phyloP scores from a whole-genome alignment of 2,797 vertebrate genomes.

The Sparidentex hasta region DNA sequence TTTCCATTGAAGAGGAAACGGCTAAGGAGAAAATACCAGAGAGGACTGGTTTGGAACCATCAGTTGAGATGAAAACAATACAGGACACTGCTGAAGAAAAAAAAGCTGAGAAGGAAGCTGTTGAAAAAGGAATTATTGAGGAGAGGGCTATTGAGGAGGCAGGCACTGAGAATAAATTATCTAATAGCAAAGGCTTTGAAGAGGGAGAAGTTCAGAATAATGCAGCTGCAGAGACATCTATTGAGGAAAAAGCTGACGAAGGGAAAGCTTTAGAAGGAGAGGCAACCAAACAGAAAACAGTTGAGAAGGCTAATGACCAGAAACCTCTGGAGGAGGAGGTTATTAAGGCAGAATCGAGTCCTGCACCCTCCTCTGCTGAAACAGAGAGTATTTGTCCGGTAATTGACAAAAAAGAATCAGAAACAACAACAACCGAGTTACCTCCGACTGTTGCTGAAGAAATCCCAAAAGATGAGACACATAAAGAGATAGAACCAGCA shows the following conservation, averaged over 20 bases:
- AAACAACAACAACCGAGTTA: slow-evolving; percentile 8
- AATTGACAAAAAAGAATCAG: slow-evolving; percentile 52
- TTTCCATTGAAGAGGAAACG: not conserved
- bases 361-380: slow-evolving; percentile 27
- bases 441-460: slow-evolving; percentile 8
- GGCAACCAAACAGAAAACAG: slow-evolving; percentile 25
- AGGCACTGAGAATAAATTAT: slow-evolving; percentile 36
- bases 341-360: slow-evolving; percentile 40
- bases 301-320: slow-evolving; percentile 45
- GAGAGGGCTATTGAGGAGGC: slow-evolving; percentile 8
- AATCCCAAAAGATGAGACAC: slow-evolving; percentile 44
- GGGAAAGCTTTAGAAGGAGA: slow-evolving; percentile 37
- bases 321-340: slow-evolving; percentile 34
- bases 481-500: slow-evolving; percentile 43
- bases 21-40: slow-evolving; percentile 17
- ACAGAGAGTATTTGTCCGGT: slow-evolving; percentile 25
- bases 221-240: slow-evolving; percentile 12
- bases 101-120: not conserved
- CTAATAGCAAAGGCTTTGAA: slow-evolving; percentile 37
- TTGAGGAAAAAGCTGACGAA: slow-evolving; percentile 49
- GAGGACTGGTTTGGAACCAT: slow-evolving; percentile 16
- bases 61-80: slow-evolving; percentile 37
- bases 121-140: slow-evolving; percentile 15
- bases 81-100: slow-evolving; percentile 15
- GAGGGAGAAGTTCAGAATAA: slow-evolving; percentile 29